These are phyloP conservation scores for Maniola hyperantus DNA, from an alignment of 2,888 invertebrate genomes.

Conservation along the genomic window DNA sequence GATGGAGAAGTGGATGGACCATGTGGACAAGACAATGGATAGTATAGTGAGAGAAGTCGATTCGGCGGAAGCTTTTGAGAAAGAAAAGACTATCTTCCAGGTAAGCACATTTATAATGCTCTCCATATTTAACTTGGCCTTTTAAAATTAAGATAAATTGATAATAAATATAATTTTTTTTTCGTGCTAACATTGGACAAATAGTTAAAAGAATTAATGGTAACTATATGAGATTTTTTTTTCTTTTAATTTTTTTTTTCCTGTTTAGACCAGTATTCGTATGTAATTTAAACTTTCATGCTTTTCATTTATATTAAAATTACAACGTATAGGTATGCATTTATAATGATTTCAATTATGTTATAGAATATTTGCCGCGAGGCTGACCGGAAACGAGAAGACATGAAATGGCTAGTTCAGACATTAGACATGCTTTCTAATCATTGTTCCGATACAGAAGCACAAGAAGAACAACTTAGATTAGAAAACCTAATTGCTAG, in stretches of 20 bases:
- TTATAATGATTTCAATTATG: constrained; percentile 33
- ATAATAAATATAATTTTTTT: constrained; percentile 4
- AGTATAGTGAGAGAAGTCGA: constrained; percentile 93
- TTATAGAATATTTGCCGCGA: constrained; percentile 93
- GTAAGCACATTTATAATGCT: constrained; percentile 61
- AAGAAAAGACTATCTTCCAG: constrained; percentile 94
- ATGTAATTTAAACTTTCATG: too few relatives aligned
- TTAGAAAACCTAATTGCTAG: constrained; percentile 92
- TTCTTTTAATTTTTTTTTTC: neutral
- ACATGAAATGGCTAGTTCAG: constrained; percentile 97
- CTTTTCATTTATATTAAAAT: neutral
- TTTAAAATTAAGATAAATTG: neutral
- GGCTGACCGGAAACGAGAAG: constrained; percentile 94
- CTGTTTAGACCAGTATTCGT: too few relatives aligned
- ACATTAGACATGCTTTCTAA: constrained; percentile 93
- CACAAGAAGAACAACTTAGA: constrained; percentile 89
- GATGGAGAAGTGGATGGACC: constrained; percentile 95
- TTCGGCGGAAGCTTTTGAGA: constrained; percentile 94
- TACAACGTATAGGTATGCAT: neutral
- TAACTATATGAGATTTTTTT: constrained; percentile 53
- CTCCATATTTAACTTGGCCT: neutral
- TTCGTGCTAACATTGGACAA: constrained; percentile 52
- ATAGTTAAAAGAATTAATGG: constrained; percentile 78
- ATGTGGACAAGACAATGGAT: constrained; percentile 91
- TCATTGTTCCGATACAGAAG: constrained; percentile 91